phyloP scores from a whole-genome alignment of 2,888 invertebrate genomes.

The Bimastos eiseni region DNA sequence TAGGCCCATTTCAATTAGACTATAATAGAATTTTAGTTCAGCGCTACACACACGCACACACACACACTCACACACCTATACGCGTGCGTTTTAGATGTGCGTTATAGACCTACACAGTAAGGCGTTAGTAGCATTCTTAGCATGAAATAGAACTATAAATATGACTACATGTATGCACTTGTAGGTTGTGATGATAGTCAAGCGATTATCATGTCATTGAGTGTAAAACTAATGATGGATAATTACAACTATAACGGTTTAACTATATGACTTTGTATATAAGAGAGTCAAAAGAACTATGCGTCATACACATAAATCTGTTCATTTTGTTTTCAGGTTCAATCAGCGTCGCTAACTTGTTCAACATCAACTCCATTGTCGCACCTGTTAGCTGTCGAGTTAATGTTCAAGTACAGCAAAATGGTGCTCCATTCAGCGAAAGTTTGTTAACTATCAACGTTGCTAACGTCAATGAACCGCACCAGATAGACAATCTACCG shows the following conservation, averaged over 20 bases:
- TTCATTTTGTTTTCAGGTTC: not conserved
- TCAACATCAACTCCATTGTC: not conserved
- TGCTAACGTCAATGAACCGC: not conserved
- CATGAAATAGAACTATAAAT: no score
- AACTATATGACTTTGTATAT: no score
- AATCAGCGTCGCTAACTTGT: not conserved
- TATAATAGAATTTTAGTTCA: no score
- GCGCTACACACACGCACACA: no score
- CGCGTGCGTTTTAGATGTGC: no score
- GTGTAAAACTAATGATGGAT: not conserved
- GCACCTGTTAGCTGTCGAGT: not conserved
- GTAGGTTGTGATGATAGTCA: no score
- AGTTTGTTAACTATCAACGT: not conserved
- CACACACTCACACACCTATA: no score
- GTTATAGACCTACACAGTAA: not conserved
- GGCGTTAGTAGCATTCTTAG: no score
- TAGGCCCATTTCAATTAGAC: no score
- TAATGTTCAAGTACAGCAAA: not conserved
- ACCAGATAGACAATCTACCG: not conserved
- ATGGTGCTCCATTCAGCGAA: not conserved
- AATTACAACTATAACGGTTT: not conserved
- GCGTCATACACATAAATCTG: not conserved
- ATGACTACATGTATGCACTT: no score
- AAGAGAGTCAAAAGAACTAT: not conserved
- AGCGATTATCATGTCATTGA: no score